Percentiles rank a stretch among this genome's conserved stretches.
phyloP scores from a whole-genome alignment of 2,888 invertebrate species.

The Gymnoscelis rufifasciata region DNA sequence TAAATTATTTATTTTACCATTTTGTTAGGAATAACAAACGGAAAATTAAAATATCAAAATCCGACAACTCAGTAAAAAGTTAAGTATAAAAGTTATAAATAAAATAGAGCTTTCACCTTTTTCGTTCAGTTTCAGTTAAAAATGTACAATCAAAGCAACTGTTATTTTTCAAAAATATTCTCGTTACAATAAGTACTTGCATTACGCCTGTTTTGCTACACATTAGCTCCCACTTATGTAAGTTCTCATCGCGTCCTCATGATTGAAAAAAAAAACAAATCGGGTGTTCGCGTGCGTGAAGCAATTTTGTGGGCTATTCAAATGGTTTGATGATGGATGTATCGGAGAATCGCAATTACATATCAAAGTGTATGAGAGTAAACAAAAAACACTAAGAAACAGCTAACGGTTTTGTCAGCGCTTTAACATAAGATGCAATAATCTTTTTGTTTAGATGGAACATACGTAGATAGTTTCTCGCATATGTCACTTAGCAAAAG shows the following conservation, averaged over 20 bases:
- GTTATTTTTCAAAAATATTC: constrained; percentile 7
- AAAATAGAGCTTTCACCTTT: too few species aligned
- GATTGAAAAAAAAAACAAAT: constrained; percentile 46
- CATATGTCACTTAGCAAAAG: too few species aligned
- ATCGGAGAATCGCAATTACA: constrained; percentile 29
- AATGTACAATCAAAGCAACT: background rate
- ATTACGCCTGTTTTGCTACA: constrained; percentile 16
- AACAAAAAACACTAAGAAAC: constrained; percentile 20
- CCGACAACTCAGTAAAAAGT: too few species aligned
- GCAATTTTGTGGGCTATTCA: constrained; percentile 53
- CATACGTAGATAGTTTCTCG: too few species aligned
- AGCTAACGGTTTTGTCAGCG: constrained; percentile 16
- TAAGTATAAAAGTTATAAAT: too few species aligned
- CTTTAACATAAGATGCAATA: background rate
- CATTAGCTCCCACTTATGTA: constrained; percentile 14
- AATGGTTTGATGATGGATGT: constrained; percentile 49
- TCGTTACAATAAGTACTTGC: constrained; percentile 11
- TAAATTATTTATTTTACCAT: too few species aligned
- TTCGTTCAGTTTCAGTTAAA: too few species aligned
- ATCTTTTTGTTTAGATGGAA: constrained; percentile 2
- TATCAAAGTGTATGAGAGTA: constrained; percentile 11
- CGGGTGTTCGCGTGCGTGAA: constrained; percentile 52
- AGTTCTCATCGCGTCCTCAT: constrained; percentile 23
- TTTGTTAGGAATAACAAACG: too few species aligned
- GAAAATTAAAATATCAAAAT: too few species aligned